phyloP scores from a whole-genome alignment of 2,797 vertebrate species.

The Alcedo quadribrachys region DNA sequence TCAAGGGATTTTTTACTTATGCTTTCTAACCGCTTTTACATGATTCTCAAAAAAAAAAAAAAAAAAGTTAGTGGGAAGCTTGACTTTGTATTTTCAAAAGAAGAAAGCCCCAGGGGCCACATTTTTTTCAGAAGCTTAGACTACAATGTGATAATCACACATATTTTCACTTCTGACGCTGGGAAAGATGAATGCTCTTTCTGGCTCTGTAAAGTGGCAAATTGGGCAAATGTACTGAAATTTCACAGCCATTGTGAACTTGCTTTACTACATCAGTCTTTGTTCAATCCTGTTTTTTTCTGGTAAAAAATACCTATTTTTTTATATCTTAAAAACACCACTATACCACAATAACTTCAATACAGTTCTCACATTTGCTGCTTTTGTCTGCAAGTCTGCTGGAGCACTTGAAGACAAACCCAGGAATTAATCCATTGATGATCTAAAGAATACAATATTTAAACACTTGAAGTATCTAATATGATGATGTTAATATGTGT shows the following conservation, averaged over 20 bases:
- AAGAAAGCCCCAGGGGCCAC: conserved; percentile 11
- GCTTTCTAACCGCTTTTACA: background rate
- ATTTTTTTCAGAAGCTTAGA: conserved; percentile 34
- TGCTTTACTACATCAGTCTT: background rate
- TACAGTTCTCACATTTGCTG: background rate
- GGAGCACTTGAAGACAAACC: background rate
- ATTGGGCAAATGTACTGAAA: background rate
- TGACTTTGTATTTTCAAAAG: conserved; percentile 19
- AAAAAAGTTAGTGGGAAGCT: background rate
- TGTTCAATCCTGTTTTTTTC: background rate
- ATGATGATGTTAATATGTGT: background rate
- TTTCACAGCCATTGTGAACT: background rate
- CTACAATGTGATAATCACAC: conserved; percentile 6
- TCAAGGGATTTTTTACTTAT: background rate
- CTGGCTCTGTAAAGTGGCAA: background rate
- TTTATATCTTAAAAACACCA: background rate
- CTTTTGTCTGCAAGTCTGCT: background rate
- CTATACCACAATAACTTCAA: background rate
- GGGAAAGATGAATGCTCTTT: conserved; percentile 19
- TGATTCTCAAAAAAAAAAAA: background rate
- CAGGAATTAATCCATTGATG: background rate
- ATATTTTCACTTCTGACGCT: conserved; percentile 13
- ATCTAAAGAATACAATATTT: background rate
- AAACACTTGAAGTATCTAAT: background rate
- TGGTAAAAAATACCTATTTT: background rate